A percentile compares a stretch with the other conserved stretches of the same genome.
Conservation (phyloP, 2,113 vertebrate genomes). For the Rhabdornis inornatus region DNA sequence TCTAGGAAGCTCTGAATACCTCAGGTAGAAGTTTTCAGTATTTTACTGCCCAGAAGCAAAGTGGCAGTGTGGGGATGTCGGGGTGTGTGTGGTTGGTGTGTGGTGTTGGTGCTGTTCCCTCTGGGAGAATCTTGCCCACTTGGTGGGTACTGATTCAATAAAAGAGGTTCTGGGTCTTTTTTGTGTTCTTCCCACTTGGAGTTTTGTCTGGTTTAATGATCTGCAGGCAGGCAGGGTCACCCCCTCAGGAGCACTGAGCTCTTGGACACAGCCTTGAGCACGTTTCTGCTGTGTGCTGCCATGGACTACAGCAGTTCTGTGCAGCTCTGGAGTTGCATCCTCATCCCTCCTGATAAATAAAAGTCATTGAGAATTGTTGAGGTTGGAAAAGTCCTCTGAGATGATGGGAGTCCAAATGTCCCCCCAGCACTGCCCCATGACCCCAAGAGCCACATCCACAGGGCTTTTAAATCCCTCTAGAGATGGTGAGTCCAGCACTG, state of each 20-base stretch:
- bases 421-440: rapidly evolving
- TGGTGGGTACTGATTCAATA: background rate
- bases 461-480: rapidly evolving
- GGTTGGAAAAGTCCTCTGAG: background rate
- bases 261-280: rapidly evolving
- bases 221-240: background rate
- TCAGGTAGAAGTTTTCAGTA: background rate
- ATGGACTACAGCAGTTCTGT: background rate
- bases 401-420: rapidly evolving
- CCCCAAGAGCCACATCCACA: background rate
- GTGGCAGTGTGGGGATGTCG: rapidly evolving
- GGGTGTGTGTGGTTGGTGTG: background rate
- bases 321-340: background rate
- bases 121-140: rapidly evolving
- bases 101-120: background rate
- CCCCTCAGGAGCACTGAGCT: background rate
- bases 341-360: background rate
- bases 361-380: background rate
- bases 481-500: rapidly evolving
- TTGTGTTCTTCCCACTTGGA: background rate
- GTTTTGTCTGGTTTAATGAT: background rate
- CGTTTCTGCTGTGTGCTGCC: background rate
- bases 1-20: background rate
- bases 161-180: background rate
- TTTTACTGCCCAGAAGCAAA: background rate